Evolutionary conservation across 2,113 vertebrate genomes (phyloP).

Genomic region (Engystomops pustulosus): DNA sequence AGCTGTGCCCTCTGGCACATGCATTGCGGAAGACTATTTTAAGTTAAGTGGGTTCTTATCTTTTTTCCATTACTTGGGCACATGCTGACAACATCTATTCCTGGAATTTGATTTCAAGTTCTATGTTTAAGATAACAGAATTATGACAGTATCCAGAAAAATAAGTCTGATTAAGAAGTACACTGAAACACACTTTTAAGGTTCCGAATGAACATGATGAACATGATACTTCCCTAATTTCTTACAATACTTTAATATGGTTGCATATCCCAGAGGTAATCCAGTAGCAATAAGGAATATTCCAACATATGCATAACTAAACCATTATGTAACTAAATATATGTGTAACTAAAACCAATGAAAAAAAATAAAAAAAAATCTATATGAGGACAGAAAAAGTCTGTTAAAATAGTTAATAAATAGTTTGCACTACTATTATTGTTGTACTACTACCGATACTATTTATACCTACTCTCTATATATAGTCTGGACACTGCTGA

Average conservation of each 20-base stretch:
- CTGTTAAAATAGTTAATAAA: too few relatives aligned
- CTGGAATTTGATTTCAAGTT: conserved; percentile 36
- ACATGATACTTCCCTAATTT: neutral
- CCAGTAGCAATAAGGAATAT: too few relatives aligned
- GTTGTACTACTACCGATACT: neutral
- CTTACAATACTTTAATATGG: too few relatives aligned
- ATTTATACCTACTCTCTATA: conserved; percentile 11
- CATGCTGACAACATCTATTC: conserved; percentile 47
- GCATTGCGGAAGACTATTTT: conserved; percentile 51
- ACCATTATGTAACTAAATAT: too few relatives aligned
- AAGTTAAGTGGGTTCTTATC: conserved; percentile 56
- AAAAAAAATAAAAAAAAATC: too few relatives aligned
- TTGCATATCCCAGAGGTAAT: too few relatives aligned
- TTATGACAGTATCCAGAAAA: neutral
- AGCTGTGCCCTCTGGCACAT: conserved; percentile 58
- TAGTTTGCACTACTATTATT: too few relatives aligned
- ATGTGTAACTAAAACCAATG: too few relatives aligned
- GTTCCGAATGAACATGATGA: neutral
- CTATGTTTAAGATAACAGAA: conserved; percentile 21
- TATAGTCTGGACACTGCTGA: conserved; percentile 15
- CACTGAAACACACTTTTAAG: neutral
- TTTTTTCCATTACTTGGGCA: conserved; percentile 53
- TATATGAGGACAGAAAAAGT: too few relatives aligned
- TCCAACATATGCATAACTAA: too few relatives aligned
- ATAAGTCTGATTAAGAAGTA: neutral